phyloP scores from a whole-genome alignment of 1,140 invertebrate species.

The Drosophila albomicans region DNA sequence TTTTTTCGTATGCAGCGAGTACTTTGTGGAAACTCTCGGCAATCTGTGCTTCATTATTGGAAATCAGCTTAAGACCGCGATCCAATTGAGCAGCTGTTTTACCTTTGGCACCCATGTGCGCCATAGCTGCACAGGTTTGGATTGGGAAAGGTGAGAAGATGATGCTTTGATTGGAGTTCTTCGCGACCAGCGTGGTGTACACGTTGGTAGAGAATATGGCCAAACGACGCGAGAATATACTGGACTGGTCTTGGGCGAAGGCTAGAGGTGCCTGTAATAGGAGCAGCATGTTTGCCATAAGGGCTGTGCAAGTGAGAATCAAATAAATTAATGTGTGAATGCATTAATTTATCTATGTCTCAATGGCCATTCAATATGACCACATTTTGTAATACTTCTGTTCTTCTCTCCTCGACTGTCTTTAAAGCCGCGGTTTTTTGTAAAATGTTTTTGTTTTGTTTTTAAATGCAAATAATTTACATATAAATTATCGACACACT shows the following conservation, averaged over 20 bases:
- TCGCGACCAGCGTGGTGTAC: constrained; percentile 45
- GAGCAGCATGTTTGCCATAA: constrained; percentile 42
- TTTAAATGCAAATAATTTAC: background rate
- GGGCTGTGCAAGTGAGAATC: constrained; percentile 45
- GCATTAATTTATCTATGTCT: constrained; percentile 65
- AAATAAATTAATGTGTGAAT: background rate
- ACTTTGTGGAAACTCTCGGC: constrained; percentile 64
- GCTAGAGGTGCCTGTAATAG: constrained; percentile 20
- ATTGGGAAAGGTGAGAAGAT: constrained; percentile 87
- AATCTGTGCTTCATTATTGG: constrained; percentile 45
- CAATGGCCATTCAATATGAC: background rate
- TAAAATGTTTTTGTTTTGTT: too few relatives aligned
- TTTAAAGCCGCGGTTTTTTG: too few relatives aligned
- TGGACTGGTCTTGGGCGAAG: constrained; percentile 2
- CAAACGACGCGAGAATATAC: constrained; percentile 56
- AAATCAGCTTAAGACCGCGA: constrained; percentile 82
- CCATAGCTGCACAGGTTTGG: constrained; percentile 86
- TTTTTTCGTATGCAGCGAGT: constrained; percentile 22
- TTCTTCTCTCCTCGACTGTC: too few relatives aligned
- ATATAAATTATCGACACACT: too few relatives aligned
- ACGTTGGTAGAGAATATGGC: constrained; percentile 61
- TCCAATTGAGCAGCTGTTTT: constrained; percentile 86
- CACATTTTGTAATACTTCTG: too few relatives aligned
- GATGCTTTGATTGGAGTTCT: constrained; percentile 85
- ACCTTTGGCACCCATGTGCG: constrained; percentile 86